Conservation (phyloP, 2,797 vertebrate genomes). For the Lutjanus argentimaculatus region DNA sequence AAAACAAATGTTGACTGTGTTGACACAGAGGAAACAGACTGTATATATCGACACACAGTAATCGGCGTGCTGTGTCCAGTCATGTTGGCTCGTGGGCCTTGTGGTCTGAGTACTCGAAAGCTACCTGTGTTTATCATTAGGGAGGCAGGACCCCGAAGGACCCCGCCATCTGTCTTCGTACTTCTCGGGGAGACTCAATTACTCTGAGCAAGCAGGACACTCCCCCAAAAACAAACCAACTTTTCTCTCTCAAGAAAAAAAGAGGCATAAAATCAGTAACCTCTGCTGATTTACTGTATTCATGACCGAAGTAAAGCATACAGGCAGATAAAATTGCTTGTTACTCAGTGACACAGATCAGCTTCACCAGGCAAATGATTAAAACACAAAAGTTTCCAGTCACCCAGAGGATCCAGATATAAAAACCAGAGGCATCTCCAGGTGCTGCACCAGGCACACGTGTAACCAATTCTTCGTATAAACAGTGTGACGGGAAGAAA, state of each 20-base stretch:
- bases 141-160: slow-evolving; percentile 59
- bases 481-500: slow-evolving; percentile 65
- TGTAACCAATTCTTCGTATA: slow-evolving; percentile 62
- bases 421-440: slow-evolving; percentile 34
- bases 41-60: slow-evolving; percentile 16
- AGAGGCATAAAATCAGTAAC: slow-evolving; percentile 29
- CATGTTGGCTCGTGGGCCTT: slow-evolving; percentile 50
- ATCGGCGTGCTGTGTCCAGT: slow-evolving; percentile 34
- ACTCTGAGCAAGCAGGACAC: slow-evolving; percentile 49
- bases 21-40: slow-evolving; percentile 13
- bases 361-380: slow-evolving; percentile 31
- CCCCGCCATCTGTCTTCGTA: slow-evolving; percentile 73
- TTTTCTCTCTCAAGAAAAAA: slow-evolving; percentile 34
- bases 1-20: slow-evolving; percentile 51
- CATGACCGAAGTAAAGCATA: slow-evolving; percentile 18
- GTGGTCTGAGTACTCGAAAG: slow-evolving; percentile 35
- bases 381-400: slow-evolving; percentile 36
- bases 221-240: slow-evolving; percentile 37
- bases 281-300: slow-evolving; percentile 40
- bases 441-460: slow-evolving; percentile 36
- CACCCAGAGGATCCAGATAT: slow-evolving; percentile 14
- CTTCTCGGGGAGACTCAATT: slow-evolving; percentile 42
- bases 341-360: slow-evolving; percentile 32
- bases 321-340: slow-evolving; percentile 15
- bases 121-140: slow-evolving; percentile 67